Evolutionary conservation across 2,113 vertebrate species (phyloP).

Genomic region (Ellobius talpinus): DNA sequence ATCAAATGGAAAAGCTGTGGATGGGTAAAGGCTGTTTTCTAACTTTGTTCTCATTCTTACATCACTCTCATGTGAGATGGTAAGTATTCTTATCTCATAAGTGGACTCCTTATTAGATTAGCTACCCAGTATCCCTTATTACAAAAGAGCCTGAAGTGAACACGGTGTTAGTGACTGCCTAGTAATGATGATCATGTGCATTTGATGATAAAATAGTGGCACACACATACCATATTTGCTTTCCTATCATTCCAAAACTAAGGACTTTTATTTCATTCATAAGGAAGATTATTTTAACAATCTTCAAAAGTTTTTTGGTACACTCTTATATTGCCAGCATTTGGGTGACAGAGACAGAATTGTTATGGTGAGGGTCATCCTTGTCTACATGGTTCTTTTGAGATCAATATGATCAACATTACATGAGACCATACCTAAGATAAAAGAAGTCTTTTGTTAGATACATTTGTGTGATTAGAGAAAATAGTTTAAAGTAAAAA

Average conservation of each 20-base stretch:
- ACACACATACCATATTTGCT: not conserved
- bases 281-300: constrained; percentile 26
- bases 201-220: constrained; percentile 28
- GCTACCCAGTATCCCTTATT: not conserved
- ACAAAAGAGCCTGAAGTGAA: not conserved
- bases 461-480: constrained; percentile 26
- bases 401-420: not conserved
- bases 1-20: not conserved
- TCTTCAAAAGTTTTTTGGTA: not conserved
- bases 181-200: not conserved
- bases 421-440: not conserved
- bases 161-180: not conserved
- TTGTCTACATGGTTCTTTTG: not conserved
- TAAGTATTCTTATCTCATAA: constrained; percentile 6
- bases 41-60: not conserved
- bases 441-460: constrained; percentile 20
- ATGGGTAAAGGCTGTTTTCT: not conserved
- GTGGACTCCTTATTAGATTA: not conserved
- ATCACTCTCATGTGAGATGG: not conserved
- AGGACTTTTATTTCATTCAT: not conserved
- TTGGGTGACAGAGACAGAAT: not conserved
- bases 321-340: not conserved
- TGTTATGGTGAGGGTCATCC: not conserved
- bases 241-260: not conserved
- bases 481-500: constrained; percentile 53